Evolutionary conservation across 2,888 invertebrate genomes (phyloP).

Genomic region (Petrolisthes manimaculis): DNA sequence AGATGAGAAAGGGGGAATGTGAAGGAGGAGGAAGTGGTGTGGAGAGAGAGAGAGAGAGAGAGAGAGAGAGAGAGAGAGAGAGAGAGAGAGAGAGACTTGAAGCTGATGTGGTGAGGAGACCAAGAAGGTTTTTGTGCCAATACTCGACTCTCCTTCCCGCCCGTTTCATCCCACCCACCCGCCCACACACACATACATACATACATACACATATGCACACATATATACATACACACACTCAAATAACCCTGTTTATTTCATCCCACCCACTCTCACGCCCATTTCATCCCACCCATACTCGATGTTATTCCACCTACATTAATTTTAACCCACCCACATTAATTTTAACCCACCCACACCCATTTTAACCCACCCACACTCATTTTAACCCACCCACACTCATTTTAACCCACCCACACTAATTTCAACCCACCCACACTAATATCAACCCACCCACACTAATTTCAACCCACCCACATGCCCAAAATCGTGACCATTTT

Average conservation of each 20-base stretch:
- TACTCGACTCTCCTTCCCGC: background rate
- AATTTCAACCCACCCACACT: too few species aligned
- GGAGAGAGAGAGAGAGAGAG: slow-evolving; percentile 9
- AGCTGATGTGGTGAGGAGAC: background rate
- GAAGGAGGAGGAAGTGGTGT: too few species aligned
- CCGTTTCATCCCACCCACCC: background rate
- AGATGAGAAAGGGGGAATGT: background rate
- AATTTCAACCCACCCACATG: too few species aligned
- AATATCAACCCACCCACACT: too few species aligned
- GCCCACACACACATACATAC: slow-evolving; percentile 19
- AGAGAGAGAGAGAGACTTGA: too few species aligned
- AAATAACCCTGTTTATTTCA: background rate
- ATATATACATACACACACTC: background rate
- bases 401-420: too few species aligned
- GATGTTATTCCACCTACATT: background rate
- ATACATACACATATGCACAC: slow-evolving; percentile 19
- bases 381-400: too few species aligned
- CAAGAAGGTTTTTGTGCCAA: background rate
- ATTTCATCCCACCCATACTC: too few species aligned
- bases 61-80: slow-evolving; percentile 23
- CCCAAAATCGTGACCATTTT: too few species aligned
- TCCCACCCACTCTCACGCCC: too few species aligned
- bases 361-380: too few species aligned
- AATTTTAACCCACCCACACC: too few species aligned
- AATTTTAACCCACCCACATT: background rate